A percentile compares a stretch with the other conserved stretches of the same genome.
Evolutionary conservation across 2,888 invertebrate species (phyloP).

Genomic region (Folsomia manolachei): DNA sequence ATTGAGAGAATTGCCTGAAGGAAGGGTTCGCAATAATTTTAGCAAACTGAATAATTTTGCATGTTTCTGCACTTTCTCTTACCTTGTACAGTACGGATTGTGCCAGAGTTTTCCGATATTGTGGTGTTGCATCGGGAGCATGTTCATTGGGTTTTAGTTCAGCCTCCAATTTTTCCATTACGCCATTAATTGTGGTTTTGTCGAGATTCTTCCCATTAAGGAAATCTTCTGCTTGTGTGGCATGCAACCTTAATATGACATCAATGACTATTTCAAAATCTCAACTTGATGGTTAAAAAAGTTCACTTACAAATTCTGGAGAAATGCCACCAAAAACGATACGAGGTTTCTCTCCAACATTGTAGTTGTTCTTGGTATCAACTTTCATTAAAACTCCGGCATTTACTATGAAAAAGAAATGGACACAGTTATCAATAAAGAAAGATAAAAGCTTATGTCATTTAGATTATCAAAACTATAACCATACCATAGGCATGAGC

Average conservation of each 20-base stretch:
- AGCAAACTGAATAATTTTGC: conserved; percentile 53
- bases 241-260: conserved; percentile 56
- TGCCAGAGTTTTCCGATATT: conserved; percentile 69
- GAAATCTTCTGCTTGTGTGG: conserved; percentile 60
- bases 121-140: conserved; percentile 66
- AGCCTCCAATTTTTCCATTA: conserved; percentile 58
- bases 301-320: conserved; percentile 28
- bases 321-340: conserved; percentile 42
- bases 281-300: neutral
- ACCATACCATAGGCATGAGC: conserved; percentile 33
- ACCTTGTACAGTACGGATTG: conserved; percentile 73
- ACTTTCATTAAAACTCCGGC: conserved; percentile 11
- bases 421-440: too few species aligned
- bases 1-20: conserved; percentile 58
- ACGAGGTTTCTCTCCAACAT: conserved; percentile 30
- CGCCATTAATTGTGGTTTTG: conserved; percentile 56
- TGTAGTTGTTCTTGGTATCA: conserved; percentile 4
- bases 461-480: too few species aligned
- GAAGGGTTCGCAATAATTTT: neutral
- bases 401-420: too few species aligned
- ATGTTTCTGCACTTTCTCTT: conserved; percentile 53
- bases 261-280: neutral
- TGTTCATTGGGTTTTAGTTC: conserved; percentile 66
- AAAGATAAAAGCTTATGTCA: too few species aligned
- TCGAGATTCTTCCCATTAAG: conserved; percentile 57